These are phyloP conservation scores for Galago senegalensis DNA, from an alignment of 2,797 vertebrate species.

Conservation along the genomic window DNA sequence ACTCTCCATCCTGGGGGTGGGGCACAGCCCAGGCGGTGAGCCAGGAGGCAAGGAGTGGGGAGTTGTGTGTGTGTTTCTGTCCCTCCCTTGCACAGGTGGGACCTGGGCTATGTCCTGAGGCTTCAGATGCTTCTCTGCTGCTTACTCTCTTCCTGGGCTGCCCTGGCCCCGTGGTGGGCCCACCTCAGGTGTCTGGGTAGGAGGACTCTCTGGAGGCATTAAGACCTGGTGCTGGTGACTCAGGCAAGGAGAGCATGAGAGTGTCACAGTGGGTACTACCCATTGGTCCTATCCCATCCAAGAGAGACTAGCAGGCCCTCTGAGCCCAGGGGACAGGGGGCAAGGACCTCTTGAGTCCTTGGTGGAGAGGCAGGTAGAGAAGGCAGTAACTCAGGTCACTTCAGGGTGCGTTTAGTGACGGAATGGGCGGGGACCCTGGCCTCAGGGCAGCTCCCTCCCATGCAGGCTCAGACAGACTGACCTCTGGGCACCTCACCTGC, in stretches of 20 bases:
- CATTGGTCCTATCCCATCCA: too few relatives aligned
- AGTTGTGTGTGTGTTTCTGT: rapidly evolving
- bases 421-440: background rate
- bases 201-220: background rate
- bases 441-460: background rate
- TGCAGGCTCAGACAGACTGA: conserved; percentile 58
- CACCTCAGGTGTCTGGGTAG: background rate
- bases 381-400: background rate
- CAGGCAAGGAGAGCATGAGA: background rate
- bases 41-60: background rate
- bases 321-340: background rate
- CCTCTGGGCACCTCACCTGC: conserved; percentile 69
- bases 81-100: background rate
- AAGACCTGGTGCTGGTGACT: background rate
- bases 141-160: background rate
- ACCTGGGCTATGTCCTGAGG: background rate
- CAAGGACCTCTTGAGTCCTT: background rate
- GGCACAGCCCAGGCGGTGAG: background rate
- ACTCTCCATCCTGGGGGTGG: background rate
- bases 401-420: background rate
- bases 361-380: background rate
- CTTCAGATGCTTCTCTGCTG: background rate
- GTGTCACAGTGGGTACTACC: rapidly evolving
- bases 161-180: background rate
- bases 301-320: background rate